These are phyloP conservation scores for Semnopithecus entellus DNA, from an alignment of 2,113 vertebrate genomes.

Conservation along the genomic window DNA sequence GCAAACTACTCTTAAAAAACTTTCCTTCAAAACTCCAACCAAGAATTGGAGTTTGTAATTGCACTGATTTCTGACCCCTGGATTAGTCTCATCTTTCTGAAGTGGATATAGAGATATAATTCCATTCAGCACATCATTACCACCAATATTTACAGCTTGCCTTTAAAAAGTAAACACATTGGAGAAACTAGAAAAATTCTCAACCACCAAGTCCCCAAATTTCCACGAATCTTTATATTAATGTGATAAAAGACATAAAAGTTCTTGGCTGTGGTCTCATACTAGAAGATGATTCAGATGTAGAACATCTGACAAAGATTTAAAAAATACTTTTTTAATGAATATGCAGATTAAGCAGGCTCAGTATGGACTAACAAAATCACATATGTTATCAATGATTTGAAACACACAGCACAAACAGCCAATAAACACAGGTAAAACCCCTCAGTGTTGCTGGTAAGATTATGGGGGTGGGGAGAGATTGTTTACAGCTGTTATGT, in stretches of 20 bases:
- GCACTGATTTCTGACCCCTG: not conserved
- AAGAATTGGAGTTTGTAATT: constrained; percentile 14
- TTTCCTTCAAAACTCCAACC: not conserved
- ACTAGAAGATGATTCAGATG: constrained; percentile 1
- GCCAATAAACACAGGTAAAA: not conserved
- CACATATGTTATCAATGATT: not conserved
- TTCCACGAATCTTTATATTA: not conserved
- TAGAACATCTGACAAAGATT: not conserved
- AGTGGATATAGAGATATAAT: not conserved
- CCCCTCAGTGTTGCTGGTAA: not conserved
- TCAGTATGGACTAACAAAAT: not conserved
- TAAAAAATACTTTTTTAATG: not conserved
- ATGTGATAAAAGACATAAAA: not conserved
- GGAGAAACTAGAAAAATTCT: not conserved
- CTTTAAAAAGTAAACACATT: constrained; percentile 19
- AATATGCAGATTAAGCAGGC: not conserved
- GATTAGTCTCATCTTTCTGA: constrained; percentile 13
- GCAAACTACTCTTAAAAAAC: not conserved
- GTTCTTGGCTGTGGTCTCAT: not conserved
- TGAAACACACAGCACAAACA: not conserved
- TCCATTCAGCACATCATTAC: not conserved
- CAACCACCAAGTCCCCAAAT: not conserved
- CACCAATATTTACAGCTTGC: not conserved
- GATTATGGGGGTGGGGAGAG: not conserved
- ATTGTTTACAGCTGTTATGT: not conserved